phyloP scores from a whole-genome alignment of 2,113 vertebrate species.

The Xiphias gladius region DNA sequence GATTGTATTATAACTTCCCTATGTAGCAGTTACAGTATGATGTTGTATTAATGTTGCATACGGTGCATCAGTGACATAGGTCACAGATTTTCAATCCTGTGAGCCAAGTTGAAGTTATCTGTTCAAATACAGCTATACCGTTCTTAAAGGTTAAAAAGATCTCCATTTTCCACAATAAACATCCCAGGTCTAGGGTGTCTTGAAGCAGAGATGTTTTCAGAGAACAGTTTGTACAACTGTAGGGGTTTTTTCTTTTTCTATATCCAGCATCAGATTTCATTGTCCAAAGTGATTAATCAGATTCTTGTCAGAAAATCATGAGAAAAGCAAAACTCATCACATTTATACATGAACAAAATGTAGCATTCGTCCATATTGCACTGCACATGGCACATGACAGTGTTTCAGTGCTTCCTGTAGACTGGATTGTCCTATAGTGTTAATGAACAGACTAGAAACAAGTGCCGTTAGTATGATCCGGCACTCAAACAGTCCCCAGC shows the following conservation, averaged over 20 bases:
- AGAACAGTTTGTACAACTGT: background rate
- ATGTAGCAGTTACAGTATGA: background rate
- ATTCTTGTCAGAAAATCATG: background rate
- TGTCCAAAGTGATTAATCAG: background rate
- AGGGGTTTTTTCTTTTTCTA: background rate
- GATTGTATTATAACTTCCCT: background rate
- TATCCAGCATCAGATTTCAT: constrained; percentile 10
- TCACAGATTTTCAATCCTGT: background rate
- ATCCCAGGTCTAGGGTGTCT: background rate
- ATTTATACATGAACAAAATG: background rate
- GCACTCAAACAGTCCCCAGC: constrained; percentile 37
- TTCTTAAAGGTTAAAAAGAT: background rate
- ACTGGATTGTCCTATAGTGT: constrained; percentile 7
- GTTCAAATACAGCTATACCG: background rate
- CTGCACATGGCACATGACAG: background rate
- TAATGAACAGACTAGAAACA: background rate
- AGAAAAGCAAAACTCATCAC: background rate
- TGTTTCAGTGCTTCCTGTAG: background rate
- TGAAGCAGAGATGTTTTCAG: background rate
- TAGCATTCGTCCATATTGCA: background rate
- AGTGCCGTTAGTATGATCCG: constrained; percentile 6
- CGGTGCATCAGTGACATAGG: background rate
- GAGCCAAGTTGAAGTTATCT: background rate
- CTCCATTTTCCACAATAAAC: background rate
- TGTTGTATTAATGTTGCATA: constrained; percentile 7